phyloP scores from a whole-genome alignment of 1,140 invertebrate genomes.

The Antheraea mylitta region DNA sequence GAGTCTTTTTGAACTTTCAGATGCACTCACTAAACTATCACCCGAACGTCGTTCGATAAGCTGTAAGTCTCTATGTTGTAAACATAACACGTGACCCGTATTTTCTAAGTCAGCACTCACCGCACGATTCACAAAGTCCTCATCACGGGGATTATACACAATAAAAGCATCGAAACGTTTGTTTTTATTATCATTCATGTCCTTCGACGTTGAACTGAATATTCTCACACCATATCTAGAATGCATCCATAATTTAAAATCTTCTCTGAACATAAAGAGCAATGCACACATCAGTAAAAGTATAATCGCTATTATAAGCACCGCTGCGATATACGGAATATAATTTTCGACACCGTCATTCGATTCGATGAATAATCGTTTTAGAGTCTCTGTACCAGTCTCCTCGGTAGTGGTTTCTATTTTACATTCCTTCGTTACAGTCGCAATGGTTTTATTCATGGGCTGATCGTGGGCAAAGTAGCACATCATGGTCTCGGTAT shows the following conservation, averaged over 20 bases:
- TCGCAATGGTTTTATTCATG: slow-evolving; percentile 73
- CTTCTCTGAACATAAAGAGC: slow-evolving; percentile 90
- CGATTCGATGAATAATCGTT: slow-evolving; percentile 76
- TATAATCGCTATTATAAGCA: slow-evolving; percentile 86
- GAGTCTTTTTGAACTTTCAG: slow-evolving; percentile 86
- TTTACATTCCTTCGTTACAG: slow-evolving; percentile 72
- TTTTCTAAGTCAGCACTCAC: slow-evolving; percentile 90
- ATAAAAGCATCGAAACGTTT: slow-evolving; percentile 93
- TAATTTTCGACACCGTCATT: slow-evolving; percentile 81
- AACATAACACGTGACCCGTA: slow-evolving; percentile 84
- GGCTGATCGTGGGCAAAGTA: slow-evolving; percentile 67
- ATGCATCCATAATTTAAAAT: slow-evolving; percentile 93
- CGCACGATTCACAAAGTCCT: slow-evolving; percentile 88
- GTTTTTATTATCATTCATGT: slow-evolving; percentile 75
- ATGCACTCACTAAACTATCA: slow-evolving; percentile 87
- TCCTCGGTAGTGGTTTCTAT: slow-evolving; percentile 68
- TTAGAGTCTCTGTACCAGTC: slow-evolving; percentile 77
- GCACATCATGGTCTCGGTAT: slow-evolving; percentile 72
- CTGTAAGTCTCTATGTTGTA: slow-evolving; percentile 89
- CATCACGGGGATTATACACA: slow-evolving; percentile 91
- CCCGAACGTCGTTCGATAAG: slow-evolving; percentile 84
- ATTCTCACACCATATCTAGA: slow-evolving; percentile 92
- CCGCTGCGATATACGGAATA: slow-evolving; percentile 89
- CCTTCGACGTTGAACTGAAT: slow-evolving; percentile 82
- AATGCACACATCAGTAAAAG: slow-evolving; percentile 87